Evolutionary conservation across 2,797 vertebrate species (phyloP), one percentile per base, ranked within the genome.

Genomic region (Microchirus variegatus): DNA sequence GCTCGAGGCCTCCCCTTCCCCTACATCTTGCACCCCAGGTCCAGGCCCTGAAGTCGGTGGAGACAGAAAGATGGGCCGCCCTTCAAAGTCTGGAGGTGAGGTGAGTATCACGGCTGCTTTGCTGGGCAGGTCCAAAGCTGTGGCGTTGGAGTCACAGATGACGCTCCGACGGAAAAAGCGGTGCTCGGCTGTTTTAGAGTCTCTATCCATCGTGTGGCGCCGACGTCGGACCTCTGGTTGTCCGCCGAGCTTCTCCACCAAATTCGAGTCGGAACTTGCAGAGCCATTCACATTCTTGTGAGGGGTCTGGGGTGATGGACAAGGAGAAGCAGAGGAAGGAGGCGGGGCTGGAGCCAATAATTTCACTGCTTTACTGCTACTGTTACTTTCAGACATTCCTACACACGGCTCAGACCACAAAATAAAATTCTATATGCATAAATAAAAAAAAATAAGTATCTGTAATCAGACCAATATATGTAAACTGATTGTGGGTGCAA

Each of bases 141-240:
- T 99, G 54, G 93, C 96, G 4, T 98, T 99, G n/a, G 97, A 99
- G 86, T 99, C 97, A 56, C 97, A 99, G 74, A 99, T 98, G 78
- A 99, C 97, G 51, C 97, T 98, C 58, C 97, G 96, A 48, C 97
- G 95, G 83, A 99, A 98, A 82, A 99, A 99, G 19, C 97, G 95
- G 84, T 99, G 97, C 88, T 99, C 96, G 0, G 94, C 95, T 12
- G 94, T 94, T 26, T 95, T 96, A 61, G 95, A 95, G 91, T 99
- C 97, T 84, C 96, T 94, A 73, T 99, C 97, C 97, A 99, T 98
- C 0, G 97, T 99, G 92, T 99, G 97, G 56, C 97, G 96, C 61
- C 97, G 94, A 0, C 95, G 95, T 42, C 93, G 94, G 75, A 98
- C 96, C 73, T 94, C 96, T 0, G 94, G 80, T 37, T 87, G 68